Percentiles rank a stretch among this genome's conserved stretches.
phyloP scores from a whole-genome alignment of 2,888 invertebrate species.

The Agelastica alni region DNA sequence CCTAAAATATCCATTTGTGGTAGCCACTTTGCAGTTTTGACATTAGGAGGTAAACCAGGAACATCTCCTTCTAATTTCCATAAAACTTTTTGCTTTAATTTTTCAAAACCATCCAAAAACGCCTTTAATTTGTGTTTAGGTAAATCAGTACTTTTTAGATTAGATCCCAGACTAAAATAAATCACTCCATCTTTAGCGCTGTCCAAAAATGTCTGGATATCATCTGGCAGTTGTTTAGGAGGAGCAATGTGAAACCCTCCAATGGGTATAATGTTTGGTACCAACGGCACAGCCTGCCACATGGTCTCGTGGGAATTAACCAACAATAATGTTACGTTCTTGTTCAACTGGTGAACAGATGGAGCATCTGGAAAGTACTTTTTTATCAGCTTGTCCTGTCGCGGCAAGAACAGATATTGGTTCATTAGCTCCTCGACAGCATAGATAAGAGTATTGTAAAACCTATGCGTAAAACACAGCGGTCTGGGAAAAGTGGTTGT shows the following conservation, averaged over 20 bases:
- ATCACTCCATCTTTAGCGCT: constrained; percentile 61
- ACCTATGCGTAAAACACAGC: constrained; percentile 60
- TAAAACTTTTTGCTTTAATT: constrained; percentile 65
- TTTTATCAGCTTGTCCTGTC: constrained; percentile 37
- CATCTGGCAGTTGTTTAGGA: constrained; percentile 46
- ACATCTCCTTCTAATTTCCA: constrained; percentile 66
- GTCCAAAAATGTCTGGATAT: constrained; percentile 61
- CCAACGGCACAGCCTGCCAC: constrained; percentile 58
- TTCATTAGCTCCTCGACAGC: constrained; percentile 9
- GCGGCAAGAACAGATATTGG: constrained; percentile 19
- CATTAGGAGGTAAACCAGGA: constrained; percentile 49
- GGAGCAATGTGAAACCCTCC: constrained; percentile 60
- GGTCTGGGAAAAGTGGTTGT: constrained; percentile 52
- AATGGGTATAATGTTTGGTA: constrained; percentile 63
- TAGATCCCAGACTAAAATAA: constrained; percentile 66
- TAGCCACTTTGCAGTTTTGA: constrained; percentile 51
- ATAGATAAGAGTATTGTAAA: constrained; percentile 56
- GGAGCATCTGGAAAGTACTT: constrained; percentile 42
- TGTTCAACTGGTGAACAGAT: constrained; percentile 36
- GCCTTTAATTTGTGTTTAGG: constrained; percentile 59
- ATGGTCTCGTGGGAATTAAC: constrained; percentile 58
- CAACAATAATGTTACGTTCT: constrained; percentile 45
- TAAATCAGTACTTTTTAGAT: constrained; percentile 61
- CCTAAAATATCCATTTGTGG: constrained; percentile 48
- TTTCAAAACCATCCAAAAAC: constrained; percentile 63